These are phyloP conservation scores for Calliscelio sp. DNA, from an alignment of 2,888 invertebrate genomes.

Conservation along the genomic window DNA sequence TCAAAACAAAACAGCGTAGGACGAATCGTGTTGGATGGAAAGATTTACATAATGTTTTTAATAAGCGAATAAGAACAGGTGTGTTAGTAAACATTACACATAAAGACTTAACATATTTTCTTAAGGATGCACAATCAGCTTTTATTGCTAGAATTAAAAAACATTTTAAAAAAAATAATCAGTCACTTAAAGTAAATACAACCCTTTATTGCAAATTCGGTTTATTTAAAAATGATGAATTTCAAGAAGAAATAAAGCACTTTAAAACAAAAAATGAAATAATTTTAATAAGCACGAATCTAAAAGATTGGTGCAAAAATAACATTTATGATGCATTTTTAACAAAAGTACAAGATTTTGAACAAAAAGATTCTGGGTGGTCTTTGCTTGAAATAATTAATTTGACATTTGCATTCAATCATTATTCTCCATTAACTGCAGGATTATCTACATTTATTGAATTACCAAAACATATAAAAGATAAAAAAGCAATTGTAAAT, in stretches of 20 bases:
- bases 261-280: background rate
- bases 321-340: background rate
- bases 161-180: background rate
- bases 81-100: background rate
- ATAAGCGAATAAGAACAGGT: background rate
- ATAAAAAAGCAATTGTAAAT: conserved; percentile 6
- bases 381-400: background rate
- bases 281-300: background rate
- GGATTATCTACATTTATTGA: background rate
- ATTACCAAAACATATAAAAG: background rate
- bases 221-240: conserved; percentile 2
- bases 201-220: background rate
- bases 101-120: background rate
- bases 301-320: background rate
- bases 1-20: background rate
- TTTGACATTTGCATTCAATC: background rate
- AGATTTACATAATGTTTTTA: conserved; percentile 2
- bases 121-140: background rate
- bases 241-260: background rate
- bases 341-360: conserved; percentile 6
- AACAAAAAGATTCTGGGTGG: conserved; percentile 16
- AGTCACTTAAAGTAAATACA: background rate
- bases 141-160: conserved; percentile 10
- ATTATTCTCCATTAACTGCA: background rate
- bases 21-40: background rate